phyloP scores from a whole-genome alignment of 2,113 vertebrate genomes.

The Bothrops jararaca region DNA sequence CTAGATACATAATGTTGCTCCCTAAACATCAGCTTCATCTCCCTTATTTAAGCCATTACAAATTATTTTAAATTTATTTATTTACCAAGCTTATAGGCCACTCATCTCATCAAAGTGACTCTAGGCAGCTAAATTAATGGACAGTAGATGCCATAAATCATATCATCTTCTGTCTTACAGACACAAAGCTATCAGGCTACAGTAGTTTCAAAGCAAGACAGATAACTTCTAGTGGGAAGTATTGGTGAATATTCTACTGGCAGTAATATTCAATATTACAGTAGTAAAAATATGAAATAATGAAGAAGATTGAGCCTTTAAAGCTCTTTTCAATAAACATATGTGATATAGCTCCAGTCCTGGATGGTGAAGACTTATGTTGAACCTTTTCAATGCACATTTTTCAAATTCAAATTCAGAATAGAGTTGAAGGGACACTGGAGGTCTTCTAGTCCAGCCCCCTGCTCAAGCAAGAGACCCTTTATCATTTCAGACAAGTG shows the following conservation, averaged over 20 bases:
- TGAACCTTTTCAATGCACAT: neutral
- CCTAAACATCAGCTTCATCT: conserved; percentile 36
- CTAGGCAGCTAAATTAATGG: conserved; percentile 38
- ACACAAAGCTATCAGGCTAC: neutral
- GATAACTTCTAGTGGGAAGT: conserved; percentile 13
- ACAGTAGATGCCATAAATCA: conserved; percentile 50
- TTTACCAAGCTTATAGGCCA: neutral
- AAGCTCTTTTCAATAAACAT: neutral
- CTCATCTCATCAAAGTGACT: neutral
- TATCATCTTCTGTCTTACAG: conserved; percentile 39
- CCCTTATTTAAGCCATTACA: conserved; percentile 52
- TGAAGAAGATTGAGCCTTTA: rapidly evolving
- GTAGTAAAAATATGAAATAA: neutral
- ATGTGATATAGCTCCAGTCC: neutral
- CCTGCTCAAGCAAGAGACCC: too few species aligned
- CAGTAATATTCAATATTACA: neutral
- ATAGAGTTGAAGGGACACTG: too few species aligned
- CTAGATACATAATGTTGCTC: conserved; percentile 53
- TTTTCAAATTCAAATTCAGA: too few species aligned
- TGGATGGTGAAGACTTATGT: neutral
- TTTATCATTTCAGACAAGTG: too few species aligned
- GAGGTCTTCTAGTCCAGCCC: too few species aligned
- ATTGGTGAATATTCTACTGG: conserved; percentile 36
- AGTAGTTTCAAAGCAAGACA: neutral
- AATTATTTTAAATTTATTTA: conserved; percentile 42